phyloP scores from a whole-genome alignment of 2,797 vertebrate genomes.

The Botia almorhae region DNA sequence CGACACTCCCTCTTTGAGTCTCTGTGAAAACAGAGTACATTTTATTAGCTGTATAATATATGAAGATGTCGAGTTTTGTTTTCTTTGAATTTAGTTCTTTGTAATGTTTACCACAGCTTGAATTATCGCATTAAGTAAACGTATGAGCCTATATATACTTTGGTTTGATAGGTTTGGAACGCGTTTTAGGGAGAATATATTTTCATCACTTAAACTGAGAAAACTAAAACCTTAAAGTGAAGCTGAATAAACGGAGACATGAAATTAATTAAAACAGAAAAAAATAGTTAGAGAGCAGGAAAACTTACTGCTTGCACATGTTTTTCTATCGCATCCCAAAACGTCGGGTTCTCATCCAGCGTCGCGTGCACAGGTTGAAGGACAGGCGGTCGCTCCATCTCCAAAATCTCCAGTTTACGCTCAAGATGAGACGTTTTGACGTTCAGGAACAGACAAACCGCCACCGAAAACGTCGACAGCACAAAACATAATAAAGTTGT shows the following conservation, averaged over 20 bases:
- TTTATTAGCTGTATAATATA: too few relatives aligned
- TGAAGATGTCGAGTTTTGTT: too few relatives aligned
- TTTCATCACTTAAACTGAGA: neutral
- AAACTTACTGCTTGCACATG: slow-evolving; percentile 75
- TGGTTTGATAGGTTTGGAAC: too few relatives aligned
- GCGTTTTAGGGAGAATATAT: too few relatives aligned
- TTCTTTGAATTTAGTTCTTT: too few relatives aligned
- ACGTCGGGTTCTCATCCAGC: slow-evolving; percentile 56
- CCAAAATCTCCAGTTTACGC: slow-evolving; percentile 73
- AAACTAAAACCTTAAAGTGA: neutral
- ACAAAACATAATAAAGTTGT: slow-evolving; percentile 62
- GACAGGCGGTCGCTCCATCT: slow-evolving; percentile 64
- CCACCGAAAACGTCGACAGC: slow-evolving; percentile 72
- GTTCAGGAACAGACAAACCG: slow-evolving; percentile 75
- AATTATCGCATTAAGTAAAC: too few relatives aligned
- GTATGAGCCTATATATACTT: too few relatives aligned
- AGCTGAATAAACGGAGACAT: neutral
- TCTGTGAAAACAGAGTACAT: slow-evolving; percentile 66
- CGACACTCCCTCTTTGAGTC: slow-evolving; percentile 72
- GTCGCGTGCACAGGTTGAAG: slow-evolving; percentile 54
- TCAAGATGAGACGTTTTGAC: slow-evolving; percentile 76
- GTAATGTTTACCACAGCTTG: too few relatives aligned
- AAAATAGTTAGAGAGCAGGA: neutral
- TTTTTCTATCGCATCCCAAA: slow-evolving; percentile 77
- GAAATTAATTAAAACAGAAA: neutral